Evolutionary conservation across 2,113 vertebrate genomes (phyloP), one percentile per base, ranked within the genome.

Genomic region (Tringa solitaria): DNA sequence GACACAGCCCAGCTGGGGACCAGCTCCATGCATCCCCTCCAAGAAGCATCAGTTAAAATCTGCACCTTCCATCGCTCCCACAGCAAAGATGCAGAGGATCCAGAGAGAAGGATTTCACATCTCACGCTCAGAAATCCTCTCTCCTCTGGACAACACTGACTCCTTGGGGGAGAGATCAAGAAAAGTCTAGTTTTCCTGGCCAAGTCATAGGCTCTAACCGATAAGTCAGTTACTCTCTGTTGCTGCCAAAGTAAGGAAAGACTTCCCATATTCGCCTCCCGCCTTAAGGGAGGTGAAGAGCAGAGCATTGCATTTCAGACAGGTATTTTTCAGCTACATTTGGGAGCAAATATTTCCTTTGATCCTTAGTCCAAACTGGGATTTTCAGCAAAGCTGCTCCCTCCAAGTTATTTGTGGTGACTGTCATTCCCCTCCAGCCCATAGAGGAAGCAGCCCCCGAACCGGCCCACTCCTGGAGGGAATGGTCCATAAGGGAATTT

Each of bases 131-230:
- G 28, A 43, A 75, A 50, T 63, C 48, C 20, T 59, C 67, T 57
- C 27, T 76, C 53, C 23, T 57, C 43, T 75, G 56, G 26, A 60
- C 33, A 87, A 11, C 33, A 54, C 6, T 2, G 0, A 12, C 20
- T 41, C 12, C 43, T 39, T 23, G 54, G 3, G 6, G 28, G 7
- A 84, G 14, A 74, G 45, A 56, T 64, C 26, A 70, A 48, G 10
- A 43, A 33, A 48, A 81, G 6, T 14, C n/a, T 27, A 4, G 4
- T 56, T 56, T 84, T 63, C 53, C 33, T 68, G 27, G 24, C n/a
- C 78, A 72, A 48, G 6, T 48, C 0, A 0, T 3, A 10, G 51
- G 23, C 19, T 86, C n/a, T 53, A 0, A 5, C 45, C 0, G 0
- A 8, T 35, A 67, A 41, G 6, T 1, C 19, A 18, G 39, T 41